Evolutionary conservation across 2,888 invertebrate species (phyloP).

Genomic region (Morpho helenor): DNA sequence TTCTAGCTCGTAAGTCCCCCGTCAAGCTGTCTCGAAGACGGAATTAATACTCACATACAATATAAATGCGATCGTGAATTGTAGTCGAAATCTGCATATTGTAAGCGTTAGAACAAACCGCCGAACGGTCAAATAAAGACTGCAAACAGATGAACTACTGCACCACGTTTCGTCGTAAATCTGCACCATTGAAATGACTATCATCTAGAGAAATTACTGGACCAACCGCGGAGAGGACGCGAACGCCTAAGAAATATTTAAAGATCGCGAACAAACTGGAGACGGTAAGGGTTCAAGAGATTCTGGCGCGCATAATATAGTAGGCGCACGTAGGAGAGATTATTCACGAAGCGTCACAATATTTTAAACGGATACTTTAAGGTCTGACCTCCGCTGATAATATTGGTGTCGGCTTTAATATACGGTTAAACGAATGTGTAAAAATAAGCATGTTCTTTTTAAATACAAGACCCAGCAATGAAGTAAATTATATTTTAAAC

Average conservation of each 20-base stretch:
- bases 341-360: conserved; percentile 67
- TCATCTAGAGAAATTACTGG: conserved; percentile 58
- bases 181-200: conserved; percentile 67
- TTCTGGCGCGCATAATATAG: conserved; percentile 35
- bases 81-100: conserved; percentile 46
- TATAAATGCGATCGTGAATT: conserved; percentile 51
- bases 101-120: conserved; percentile 46
- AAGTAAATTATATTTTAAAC: conserved; percentile 17
- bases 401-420: conserved; percentile 60
- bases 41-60: conserved; percentile 42
- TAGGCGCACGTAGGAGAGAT: conserved; percentile 54
- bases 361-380: conserved; percentile 67
- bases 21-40: conserved; percentile 21
- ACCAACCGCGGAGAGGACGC: conserved; percentile 43
- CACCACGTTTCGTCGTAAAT: conserved; percentile 52
- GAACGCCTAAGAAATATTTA: conserved; percentile 23
- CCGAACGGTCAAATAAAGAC: conserved; percentile 58
- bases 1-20: conserved; percentile 19
- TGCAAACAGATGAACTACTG: conserved; percentile 51
- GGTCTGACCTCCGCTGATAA: conserved; percentile 56
- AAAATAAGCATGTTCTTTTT: conserved; percentile 37
- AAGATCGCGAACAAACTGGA: conserved; percentile 8
- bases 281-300: conserved; percentile 24
- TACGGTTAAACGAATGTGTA: conserved; percentile 55
- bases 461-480: conserved; percentile 23